Conservation (phyloP, 2,888 invertebrate species). For the Nomada lathburiana region DNA sequence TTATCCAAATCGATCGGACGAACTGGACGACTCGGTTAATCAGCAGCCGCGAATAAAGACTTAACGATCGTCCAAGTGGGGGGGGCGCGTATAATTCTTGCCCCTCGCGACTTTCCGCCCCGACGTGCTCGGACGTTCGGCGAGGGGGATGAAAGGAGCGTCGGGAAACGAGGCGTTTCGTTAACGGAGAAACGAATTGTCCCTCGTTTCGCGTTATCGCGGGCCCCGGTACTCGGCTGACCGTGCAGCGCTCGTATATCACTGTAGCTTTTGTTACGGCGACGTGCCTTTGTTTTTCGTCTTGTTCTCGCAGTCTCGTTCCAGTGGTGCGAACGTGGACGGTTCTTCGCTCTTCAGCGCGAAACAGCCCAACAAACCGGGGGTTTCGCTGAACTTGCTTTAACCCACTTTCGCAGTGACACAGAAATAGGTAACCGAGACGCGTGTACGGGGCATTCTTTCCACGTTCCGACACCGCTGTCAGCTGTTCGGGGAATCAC, state of each 20-base stretch:
- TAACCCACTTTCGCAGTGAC: slow-evolving; percentile 39
- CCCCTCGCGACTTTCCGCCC: no score
- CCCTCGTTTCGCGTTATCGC: slow-evolving; percentile 68
- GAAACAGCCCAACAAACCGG: slow-evolving; percentile 23
- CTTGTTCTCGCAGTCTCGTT: slow-evolving; percentile 71
- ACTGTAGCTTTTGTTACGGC: slow-evolving; percentile 74
- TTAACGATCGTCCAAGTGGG: slow-evolving; percentile 4
- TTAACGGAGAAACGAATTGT: slow-evolving; percentile 73
- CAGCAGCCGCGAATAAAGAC: slow-evolving; percentile 39
- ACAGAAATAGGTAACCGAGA: slow-evolving; percentile 32
- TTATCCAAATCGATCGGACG: slow-evolving; percentile 42
- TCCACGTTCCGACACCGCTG: slow-evolving; percentile 16
- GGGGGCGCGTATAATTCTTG: no score
- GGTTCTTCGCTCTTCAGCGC: slow-evolving; percentile 26
- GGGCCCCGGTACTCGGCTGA: slow-evolving; percentile 50
- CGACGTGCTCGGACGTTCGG: no score
- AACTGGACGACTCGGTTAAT: slow-evolving; percentile 18
- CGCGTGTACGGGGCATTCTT: slow-evolving; percentile 16
- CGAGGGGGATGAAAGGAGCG: not conserved
- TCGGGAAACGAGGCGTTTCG: slow-evolving; percentile 56
- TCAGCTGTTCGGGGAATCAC: slow-evolving; percentile 18
- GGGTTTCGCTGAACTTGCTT: slow-evolving; percentile 54
- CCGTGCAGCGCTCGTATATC: slow-evolving; percentile 74
- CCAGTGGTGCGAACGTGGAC: slow-evolving; percentile 42
- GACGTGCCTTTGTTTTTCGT: slow-evolving; percentile 76